Conservation (phyloP, 1,140 invertebrate genomes). For the Heliconius nattereri region DNA sequence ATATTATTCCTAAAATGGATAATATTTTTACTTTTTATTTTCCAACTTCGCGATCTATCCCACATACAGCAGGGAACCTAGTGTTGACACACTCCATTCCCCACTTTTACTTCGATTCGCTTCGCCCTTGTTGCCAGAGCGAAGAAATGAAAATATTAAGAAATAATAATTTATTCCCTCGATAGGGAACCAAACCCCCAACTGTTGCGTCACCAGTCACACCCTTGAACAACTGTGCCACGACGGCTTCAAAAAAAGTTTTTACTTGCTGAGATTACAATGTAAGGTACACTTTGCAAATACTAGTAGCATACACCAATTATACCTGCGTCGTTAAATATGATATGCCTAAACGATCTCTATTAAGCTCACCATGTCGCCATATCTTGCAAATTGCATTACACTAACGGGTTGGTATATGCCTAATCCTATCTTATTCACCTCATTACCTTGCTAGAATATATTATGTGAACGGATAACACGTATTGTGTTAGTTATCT, state of each 20-base stretch:
- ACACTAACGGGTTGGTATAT: background rate
- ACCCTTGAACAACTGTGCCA: too few species aligned
- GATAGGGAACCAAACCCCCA: too few species aligned
- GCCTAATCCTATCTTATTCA: conserved; percentile 5
- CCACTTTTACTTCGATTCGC: too few species aligned
- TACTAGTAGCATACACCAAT: background rate
- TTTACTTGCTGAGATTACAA: background rate
- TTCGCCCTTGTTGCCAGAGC: too few species aligned
- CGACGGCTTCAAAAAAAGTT: too few species aligned
- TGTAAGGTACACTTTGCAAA: background rate
- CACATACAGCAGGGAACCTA: too few species aligned
- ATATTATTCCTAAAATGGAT: background rate
- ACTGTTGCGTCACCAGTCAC: too few species aligned
- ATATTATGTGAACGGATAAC: background rate
- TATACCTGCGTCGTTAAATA: background rate
- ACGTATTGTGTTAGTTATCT: background rate
- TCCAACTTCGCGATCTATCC: too few species aligned
- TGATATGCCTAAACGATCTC: background rate
- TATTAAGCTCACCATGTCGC: background rate
- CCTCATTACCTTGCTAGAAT: conserved; percentile 1
- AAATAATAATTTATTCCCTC: too few species aligned
- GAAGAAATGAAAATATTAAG: too few species aligned
- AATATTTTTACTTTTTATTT: too few species aligned
- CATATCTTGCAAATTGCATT: conserved; percentile 13
- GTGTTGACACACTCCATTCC: too few species aligned